These are phyloP conservation scores for Agrotis clavis DNA, from an alignment of 2,888 invertebrate genomes.

Conservation along the genomic window DNA sequence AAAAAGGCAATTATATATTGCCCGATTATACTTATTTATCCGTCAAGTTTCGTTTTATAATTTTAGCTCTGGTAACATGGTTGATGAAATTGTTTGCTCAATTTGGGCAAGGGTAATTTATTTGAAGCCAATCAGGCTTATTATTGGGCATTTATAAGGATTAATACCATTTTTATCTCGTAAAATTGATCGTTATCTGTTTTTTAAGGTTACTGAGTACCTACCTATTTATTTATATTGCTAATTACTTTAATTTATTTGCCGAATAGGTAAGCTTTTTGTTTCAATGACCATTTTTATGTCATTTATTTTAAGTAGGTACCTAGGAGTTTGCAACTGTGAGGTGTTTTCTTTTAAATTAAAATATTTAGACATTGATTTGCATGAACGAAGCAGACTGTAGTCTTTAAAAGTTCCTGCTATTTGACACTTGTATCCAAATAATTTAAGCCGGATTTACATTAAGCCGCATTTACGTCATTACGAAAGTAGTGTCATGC, in stretches of 20 bases:
- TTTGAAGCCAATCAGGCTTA: constrained; percentile 8
- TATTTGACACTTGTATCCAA: no score
- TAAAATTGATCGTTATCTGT: constrained; percentile 21
- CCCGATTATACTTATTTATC: neutral
- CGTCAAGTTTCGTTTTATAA: neutral
- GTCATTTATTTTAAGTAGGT: neutral
- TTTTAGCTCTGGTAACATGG: neutral
- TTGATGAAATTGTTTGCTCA: neutral
- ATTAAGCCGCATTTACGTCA: no score
- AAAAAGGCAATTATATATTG: neutral
- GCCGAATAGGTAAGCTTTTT: neutral
- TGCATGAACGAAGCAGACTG: neutral
- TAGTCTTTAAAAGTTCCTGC: neutral
- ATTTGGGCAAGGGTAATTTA: constrained; percentile 1
- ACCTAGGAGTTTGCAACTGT: neutral
- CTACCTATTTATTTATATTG: constrained; percentile 10
- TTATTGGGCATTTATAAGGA: constrained; percentile 7
- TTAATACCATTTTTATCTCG: constrained; percentile 11
- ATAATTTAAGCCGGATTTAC: no score
- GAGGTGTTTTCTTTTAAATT: neutral
- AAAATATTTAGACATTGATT: neutral
- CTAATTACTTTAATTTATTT: constrained; percentile 24
- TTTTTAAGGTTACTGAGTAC: constrained; percentile 2
- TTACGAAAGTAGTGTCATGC: no score
- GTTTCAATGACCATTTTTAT: neutral